These are phyloP conservation scores for Eriosoma lanigerum DNA, from an alignment of 1,140 invertebrate genomes.

Conservation along the genomic window DNA sequence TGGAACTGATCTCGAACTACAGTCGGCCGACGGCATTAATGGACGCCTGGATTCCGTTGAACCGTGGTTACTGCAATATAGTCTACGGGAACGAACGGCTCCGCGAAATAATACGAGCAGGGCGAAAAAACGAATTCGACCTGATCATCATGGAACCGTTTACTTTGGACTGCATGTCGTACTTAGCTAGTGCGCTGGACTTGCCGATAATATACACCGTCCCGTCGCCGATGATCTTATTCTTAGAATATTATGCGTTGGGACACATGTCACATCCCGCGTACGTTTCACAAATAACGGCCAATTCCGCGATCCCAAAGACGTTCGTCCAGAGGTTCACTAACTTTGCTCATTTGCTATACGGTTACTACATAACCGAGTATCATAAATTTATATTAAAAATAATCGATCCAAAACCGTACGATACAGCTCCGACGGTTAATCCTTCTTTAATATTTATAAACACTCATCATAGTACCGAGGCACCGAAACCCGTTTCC, in stretches of 20 bases:
- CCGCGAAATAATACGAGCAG: too few relatives aligned
- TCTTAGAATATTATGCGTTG: not conserved
- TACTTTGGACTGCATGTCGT: not conserved
- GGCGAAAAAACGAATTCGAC: not conserved
- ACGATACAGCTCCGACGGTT: not conserved
- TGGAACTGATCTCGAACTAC: too few relatives aligned
- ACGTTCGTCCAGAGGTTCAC: constrained; percentile 9
- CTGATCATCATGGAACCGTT: not conserved
- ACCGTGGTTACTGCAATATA: too few relatives aligned
- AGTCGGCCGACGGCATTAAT: too few relatives aligned
- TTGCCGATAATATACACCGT: not conserved
- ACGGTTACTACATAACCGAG: not conserved
- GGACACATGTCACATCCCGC: too few relatives aligned
- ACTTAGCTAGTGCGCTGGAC: not conserved
- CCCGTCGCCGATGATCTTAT: not conserved
- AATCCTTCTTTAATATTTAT: constrained; percentile 7
- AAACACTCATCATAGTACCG: not conserved
- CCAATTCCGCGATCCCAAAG: not conserved
- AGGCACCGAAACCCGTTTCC: not conserved
- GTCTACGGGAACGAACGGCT: too few relatives aligned
- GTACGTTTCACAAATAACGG: not conserved
- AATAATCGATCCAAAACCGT: not conserved
- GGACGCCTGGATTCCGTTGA: too few relatives aligned
- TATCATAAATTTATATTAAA: too few relatives aligned
- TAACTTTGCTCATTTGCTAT: not conserved